Conservation (phyloP, 2,888 invertebrate genomes). For the Drosophila meridionalis region DNA sequence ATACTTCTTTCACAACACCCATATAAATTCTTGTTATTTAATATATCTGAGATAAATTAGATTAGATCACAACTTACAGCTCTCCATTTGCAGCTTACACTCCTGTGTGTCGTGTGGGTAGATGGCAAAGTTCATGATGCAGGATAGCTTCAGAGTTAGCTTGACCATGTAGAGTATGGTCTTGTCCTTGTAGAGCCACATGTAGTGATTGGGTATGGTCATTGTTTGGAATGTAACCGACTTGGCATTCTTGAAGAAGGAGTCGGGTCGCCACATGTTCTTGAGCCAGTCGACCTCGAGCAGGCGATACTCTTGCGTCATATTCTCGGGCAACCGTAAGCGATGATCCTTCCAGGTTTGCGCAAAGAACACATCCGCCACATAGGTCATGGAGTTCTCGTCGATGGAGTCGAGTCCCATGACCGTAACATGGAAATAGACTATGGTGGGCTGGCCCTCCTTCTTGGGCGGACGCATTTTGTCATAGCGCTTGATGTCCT, state of each 20-base stretch:
- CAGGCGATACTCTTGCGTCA: constrained; percentile 95
- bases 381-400: constrained; percentile 97
- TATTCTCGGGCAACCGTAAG: constrained; percentile 93
- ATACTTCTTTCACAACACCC: no score
- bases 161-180: constrained; percentile 94
- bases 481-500: constrained; percentile 94
- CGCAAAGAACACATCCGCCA: constrained; percentile 96
- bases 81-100: constrained; percentile 97
- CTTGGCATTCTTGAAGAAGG: constrained; percentile 97
- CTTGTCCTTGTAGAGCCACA: constrained; percentile 95
- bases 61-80: constrained; percentile 88
- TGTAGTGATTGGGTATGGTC: constrained; percentile 97
- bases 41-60: background rate
- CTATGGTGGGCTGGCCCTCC: constrained; percentile 94
- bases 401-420: constrained; percentile 98
- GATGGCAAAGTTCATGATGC: constrained; percentile 97
- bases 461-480: constrained; percentile 97
- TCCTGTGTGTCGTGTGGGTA: constrained; percentile 98
- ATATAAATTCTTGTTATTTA: no score
- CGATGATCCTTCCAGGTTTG: constrained; percentile 97
- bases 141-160: constrained; percentile 94
- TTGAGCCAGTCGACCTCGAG: constrained; percentile 96
- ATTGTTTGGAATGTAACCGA: constrained; percentile 97
- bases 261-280: constrained; percentile 97
- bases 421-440: constrained; percentile 96